These are phyloP conservation scores for Scarus forsteni DNA, from an alignment of 2,797 vertebrate genomes.

Conservation along the genomic window DNA sequence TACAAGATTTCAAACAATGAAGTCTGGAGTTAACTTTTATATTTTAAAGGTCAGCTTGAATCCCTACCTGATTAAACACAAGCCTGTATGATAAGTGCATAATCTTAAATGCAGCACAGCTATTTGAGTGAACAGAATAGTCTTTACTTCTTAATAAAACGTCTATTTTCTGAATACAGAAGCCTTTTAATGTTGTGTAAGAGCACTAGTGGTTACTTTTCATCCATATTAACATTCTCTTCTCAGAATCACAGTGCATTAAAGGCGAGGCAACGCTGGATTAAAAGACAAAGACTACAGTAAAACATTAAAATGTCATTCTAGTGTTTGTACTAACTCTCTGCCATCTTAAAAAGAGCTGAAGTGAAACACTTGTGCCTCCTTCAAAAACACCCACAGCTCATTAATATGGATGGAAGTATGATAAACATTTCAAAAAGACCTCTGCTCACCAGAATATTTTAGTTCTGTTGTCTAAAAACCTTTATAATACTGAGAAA, in stretches of 20 bases:
- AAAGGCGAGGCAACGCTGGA: too few species aligned
- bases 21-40: background rate
- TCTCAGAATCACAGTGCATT: too few species aligned
- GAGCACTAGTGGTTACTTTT: too few species aligned
- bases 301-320: too few species aligned
- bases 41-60: background rate
- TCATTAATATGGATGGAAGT: constrained; percentile 5
- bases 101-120: too few species aligned
- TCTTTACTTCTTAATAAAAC: too few species aligned
- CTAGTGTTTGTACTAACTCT: background rate
- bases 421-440: background rate
- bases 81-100: too few species aligned
- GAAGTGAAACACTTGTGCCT: background rate
- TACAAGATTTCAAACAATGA: background rate
- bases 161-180: too few species aligned
- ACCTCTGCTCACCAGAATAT: background rate
- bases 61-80: background rate
- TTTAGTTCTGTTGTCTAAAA: background rate
- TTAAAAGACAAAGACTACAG: too few species aligned
- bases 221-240: too few species aligned
- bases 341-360: background rate
- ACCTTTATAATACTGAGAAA: background rate
- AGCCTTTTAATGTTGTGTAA: too few species aligned
- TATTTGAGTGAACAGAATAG: too few species aligned
- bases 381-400: background rate